Percentiles rank a stretch among this genome's conserved stretches.
Conservation (phyloP, 1,140 invertebrate species). For the Bombus confusus region DNA sequence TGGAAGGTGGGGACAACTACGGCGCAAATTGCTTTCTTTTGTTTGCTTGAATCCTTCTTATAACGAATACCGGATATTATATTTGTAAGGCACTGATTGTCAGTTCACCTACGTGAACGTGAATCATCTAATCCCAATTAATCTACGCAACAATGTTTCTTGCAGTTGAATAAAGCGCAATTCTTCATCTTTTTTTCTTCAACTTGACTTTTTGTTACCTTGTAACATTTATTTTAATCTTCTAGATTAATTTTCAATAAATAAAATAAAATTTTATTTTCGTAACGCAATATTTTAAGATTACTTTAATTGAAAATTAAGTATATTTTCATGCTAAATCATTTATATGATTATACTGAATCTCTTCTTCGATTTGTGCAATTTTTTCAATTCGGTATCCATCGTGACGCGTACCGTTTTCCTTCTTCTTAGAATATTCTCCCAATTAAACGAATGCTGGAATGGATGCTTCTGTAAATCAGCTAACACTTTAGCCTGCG, state of each 20-base stretch:
- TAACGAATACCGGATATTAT: background rate
- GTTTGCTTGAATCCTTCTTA: slow-evolving; percentile 2
- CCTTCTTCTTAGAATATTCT: slow-evolving; percentile 18
- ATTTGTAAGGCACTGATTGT: background rate
- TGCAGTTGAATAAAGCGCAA: background rate
- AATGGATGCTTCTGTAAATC: slow-evolving; percentile 56
- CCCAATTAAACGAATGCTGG: slow-evolving; percentile 66
- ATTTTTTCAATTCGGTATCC: slow-evolving; percentile 31
- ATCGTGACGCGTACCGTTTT: slow-evolving; percentile 22
- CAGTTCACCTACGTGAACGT: background rate
- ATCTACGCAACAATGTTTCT: background rate
- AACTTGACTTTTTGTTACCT: background rate
- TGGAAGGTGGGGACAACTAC: background rate
- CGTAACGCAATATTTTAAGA: background rate
- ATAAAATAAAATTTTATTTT: background rate
- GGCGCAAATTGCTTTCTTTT: background rate
- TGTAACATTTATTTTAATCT: background rate
- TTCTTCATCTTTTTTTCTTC: background rate
- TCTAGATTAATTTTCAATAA: background rate
- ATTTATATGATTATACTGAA: background rate
- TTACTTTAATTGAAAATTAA: too few species aligned
- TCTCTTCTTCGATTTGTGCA: slow-evolving; percentile 23
- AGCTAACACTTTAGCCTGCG: slow-evolving; percentile 59
- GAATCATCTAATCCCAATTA: slow-evolving; percentile 17
- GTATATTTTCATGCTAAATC: too few species aligned